phyloP scores from a whole-genome alignment of 2,888 invertebrate genomes.

The Dilophus febrilis region DNA sequence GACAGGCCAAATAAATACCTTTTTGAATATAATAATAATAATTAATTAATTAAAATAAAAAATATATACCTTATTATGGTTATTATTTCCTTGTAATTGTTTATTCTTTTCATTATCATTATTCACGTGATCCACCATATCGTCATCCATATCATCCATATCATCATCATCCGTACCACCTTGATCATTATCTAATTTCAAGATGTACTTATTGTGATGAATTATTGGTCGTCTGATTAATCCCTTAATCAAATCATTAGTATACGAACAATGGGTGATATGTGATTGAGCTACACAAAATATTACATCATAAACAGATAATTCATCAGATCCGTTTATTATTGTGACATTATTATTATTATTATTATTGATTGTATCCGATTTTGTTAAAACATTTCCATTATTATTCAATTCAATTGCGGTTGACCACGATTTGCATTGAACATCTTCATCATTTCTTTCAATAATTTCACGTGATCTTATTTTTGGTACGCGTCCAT shows the following conservation, averaged over 20 bases:
- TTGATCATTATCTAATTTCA: not conserved
- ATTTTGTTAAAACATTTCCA: too few relatives aligned
- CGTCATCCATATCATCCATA: too few relatives aligned
- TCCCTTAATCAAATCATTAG: constrained; percentile 61
- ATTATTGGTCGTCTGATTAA: constrained; percentile 48
- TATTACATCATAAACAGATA: constrained; percentile 63
- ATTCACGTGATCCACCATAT: too few relatives aligned
- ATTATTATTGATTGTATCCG: too few relatives aligned
- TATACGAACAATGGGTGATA: constrained; percentile 72
- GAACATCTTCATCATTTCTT: constrained; percentile 15
- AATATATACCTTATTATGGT: constrained; percentile 5
- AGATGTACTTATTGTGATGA: too few relatives aligned
- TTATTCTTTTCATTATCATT: too few relatives aligned
- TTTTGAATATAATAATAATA: too few relatives aligned
- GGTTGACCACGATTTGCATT: constrained; percentile 7
- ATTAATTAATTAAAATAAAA: too few relatives aligned
- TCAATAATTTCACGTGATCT: constrained; percentile 63
- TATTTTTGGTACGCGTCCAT: constrained; percentile 93
- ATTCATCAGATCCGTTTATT: constrained; percentile 33
- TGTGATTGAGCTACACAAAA: constrained; percentile 70
- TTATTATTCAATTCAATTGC: constrained; percentile 9
- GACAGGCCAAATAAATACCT: too few relatives aligned
- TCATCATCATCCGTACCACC: too few relatives aligned
- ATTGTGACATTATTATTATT: too few relatives aligned
- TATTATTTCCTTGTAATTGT: constrained; percentile 12